These are phyloP conservation scores for Pangasius krempfi DNA, from an alignment of 2,797 vertebrate species.

Conservation along the genomic window DNA sequence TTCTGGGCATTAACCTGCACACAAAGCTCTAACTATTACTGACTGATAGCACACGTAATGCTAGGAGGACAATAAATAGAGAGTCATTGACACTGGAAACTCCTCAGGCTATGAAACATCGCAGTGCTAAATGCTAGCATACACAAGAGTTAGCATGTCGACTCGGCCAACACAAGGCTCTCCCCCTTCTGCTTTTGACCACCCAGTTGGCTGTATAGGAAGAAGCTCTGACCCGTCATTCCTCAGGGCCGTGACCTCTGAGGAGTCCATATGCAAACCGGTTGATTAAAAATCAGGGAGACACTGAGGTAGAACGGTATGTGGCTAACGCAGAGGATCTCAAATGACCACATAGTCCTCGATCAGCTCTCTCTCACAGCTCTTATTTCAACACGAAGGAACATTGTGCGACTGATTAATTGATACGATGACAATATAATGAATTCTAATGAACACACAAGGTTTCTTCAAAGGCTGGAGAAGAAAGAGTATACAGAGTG, in stretches of 20 bases:
- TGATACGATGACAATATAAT: conserved; percentile 51
- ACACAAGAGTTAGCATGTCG: conserved; percentile 34
- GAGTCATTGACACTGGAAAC: conserved; percentile 49
- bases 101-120: conserved; percentile 45
- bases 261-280: conserved; percentile 68
- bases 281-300: conserved; percentile 76
- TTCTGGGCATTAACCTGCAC: conserved; percentile 56
- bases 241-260: conserved; percentile 61
- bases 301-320: conserved; percentile 59
- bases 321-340: conserved; percentile 45
- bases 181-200: conserved; percentile 42
- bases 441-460: conserved; percentile 35
- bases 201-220: conserved; percentile 62
- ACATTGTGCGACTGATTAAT: conserved; percentile 51
- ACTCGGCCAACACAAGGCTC: not conserved
- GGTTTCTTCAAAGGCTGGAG: conserved; percentile 31
- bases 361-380: conserved; percentile 28
- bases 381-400: conserved; percentile 48
- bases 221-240: conserved; percentile 52
- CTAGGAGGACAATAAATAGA: conserved; percentile 52
- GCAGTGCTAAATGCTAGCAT: conserved; percentile 25
- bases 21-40: conserved; percentile 56
- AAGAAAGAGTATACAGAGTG: conserved; percentile 25
- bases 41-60: conserved; percentile 51
- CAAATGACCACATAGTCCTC: conserved; percentile 41